phyloP scores from a whole-genome alignment of 2,888 invertebrate species.

The Drosophila mettleri region DNA sequence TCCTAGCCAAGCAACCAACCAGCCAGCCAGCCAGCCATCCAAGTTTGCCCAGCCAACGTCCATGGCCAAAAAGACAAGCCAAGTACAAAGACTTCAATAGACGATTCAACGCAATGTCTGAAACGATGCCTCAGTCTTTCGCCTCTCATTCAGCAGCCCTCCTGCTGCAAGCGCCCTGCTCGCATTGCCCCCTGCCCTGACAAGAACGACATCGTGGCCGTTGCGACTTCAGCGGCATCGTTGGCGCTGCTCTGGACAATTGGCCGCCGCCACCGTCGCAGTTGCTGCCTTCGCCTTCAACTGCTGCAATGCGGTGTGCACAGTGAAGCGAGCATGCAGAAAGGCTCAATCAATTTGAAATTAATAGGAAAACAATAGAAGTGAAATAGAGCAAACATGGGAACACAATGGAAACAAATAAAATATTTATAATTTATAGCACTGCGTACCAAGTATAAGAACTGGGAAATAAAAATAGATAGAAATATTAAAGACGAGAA shows the following conservation, averaged over 20 bases:
- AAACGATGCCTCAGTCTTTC: constrained; percentile 5
- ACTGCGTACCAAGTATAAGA: background rate
- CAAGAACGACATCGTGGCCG: constrained; percentile 37
- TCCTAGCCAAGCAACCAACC: constrained; percentile 20
- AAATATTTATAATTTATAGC: background rate
- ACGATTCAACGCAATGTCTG: constrained; percentile 68
- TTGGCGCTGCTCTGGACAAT: constrained; percentile 71
- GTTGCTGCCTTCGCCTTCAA: constrained; percentile 44
- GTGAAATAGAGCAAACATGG: background rate
- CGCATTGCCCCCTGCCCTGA: constrained; percentile 31
- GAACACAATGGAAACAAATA: background rate
- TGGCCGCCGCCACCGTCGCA: constrained; percentile 65
- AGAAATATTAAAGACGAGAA: no score
- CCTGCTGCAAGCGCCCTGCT: constrained; percentile 24
- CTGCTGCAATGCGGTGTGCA: constrained; percentile 50
- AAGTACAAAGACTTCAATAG: constrained; percentile 61
- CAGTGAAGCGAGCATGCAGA: constrained; percentile 31
- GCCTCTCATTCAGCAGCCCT: background rate
- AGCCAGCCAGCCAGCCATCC: constrained; percentile 34
- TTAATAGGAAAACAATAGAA: background rate
- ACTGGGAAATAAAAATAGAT: no score
- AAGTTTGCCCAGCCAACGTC: constrained; percentile 31
- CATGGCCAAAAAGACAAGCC: constrained; percentile 48
- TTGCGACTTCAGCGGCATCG: constrained; percentile 45
- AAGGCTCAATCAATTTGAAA: background rate